Evolutionary conservation across 2,113 vertebrate species (phyloP).

Genomic region (Phylloscopus trochiloides): DNA sequence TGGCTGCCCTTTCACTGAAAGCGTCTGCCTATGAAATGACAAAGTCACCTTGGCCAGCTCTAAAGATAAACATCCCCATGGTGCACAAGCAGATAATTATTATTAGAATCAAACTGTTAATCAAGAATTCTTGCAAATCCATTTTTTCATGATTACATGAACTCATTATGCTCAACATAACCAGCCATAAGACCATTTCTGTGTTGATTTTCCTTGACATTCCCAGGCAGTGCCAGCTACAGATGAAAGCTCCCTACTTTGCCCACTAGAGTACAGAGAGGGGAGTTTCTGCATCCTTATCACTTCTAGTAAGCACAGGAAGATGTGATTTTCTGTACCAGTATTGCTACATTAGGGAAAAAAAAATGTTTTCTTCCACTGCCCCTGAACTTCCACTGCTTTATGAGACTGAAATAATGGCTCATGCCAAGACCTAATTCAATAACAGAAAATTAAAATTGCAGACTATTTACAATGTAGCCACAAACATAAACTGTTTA

Average conservation of each 20-base stretch:
- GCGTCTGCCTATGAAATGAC: rapidly evolving
- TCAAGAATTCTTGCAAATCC: background rate
- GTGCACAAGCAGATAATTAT: background rate
- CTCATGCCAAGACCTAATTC: background rate
- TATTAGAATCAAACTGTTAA: background rate
- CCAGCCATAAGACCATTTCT: background rate
- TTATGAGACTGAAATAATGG: background rate
- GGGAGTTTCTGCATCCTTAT: background rate
- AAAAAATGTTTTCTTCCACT: background rate
- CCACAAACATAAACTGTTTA: background rate
- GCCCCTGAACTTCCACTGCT: background rate
- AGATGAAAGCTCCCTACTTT: background rate
- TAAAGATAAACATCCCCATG: background rate
- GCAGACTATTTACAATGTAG: background rate
- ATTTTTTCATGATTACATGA: background rate
- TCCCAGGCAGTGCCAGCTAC: background rate
- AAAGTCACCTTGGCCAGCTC: background rate
- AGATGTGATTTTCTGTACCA: background rate
- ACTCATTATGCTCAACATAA: background rate
- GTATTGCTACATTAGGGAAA: background rate
- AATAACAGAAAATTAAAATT: background rate
- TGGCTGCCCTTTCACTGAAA: background rate
- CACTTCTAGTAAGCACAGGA: background rate
- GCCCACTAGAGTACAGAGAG: background rate
- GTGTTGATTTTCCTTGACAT: background rate